These are phyloP conservation scores for Chironomus tentans DNA, from an alignment of 2,888 invertebrate species.

Conservation along the genomic window DNA sequence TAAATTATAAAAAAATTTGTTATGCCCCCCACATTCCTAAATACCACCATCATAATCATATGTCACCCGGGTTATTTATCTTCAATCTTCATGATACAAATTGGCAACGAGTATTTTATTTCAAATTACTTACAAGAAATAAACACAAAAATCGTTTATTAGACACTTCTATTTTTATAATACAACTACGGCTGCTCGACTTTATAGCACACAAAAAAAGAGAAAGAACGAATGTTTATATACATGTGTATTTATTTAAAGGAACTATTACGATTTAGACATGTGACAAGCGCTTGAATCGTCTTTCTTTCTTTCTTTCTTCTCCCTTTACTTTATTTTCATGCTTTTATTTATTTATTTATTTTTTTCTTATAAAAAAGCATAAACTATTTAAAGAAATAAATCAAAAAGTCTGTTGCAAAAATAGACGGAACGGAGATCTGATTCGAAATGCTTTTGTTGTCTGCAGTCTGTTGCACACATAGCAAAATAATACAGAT, in stretches of 20 bases:
- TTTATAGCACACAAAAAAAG: not conserved
- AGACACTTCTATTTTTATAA: conserved; percentile 1
- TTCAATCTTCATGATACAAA: not conserved
- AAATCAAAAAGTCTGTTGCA: conserved; percentile 20
- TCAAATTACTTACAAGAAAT: conserved; percentile 1
- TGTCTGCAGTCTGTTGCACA: conserved; percentile 6
- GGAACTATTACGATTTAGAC: not conserved
- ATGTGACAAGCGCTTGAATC: not conserved
- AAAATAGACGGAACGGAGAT: not conserved
- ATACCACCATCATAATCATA: too few species aligned
- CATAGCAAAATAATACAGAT: not conserved
- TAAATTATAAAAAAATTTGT: too few species aligned
- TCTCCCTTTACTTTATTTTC: not conserved
- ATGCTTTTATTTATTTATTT: too few species aligned
- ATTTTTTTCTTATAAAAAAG: not conserved
- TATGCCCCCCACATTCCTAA: not conserved
- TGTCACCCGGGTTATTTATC: too few species aligned
- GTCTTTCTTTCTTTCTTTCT: not conserved
- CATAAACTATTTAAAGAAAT: conserved; percentile 11
- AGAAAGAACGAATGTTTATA: not conserved
- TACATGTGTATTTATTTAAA: not conserved
- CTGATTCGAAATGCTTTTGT: not conserved
- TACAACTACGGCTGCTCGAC: not conserved
- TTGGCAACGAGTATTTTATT: conserved; percentile 7
- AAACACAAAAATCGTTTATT: not conserved